Conservation (phyloP, 1,140 invertebrate genomes). For the Papilio polytes region DNA sequence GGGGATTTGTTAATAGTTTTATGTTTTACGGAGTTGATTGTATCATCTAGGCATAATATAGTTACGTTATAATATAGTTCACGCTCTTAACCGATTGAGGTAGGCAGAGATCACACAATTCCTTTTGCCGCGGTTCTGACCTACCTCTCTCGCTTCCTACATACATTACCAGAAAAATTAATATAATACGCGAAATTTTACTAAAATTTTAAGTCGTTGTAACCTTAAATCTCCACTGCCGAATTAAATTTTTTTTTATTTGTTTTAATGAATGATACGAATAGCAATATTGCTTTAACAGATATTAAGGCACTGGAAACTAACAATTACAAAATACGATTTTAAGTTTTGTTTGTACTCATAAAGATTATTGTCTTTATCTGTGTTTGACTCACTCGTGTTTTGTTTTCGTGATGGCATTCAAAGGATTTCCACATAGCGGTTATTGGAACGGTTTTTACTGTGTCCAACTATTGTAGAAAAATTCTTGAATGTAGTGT, state of each 20-base stretch:
- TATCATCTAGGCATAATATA: no score
- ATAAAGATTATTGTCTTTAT: neutral
- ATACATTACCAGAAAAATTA: no score
- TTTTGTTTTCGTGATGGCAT: constrained; percentile 1
- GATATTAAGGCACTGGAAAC: neutral
- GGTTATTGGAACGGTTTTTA: constrained; percentile 3
- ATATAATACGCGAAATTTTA: neutral
- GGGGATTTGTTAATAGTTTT: constrained; percentile 1
- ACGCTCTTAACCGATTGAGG: no score
- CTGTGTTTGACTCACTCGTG: neutral
- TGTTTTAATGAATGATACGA: neutral
- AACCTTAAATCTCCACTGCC: no score
- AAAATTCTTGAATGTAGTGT: neutral
- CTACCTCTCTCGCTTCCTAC: no score
- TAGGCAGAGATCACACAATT: no score
- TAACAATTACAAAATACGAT: neutral
- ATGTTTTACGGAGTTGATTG: neutral
- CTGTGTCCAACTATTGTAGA: neutral
- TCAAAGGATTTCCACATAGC: neutral
- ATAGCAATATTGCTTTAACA: neutral
- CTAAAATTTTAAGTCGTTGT: no score
- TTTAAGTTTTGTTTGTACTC: neutral
- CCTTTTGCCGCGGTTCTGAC: no score
- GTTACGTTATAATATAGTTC: no score
- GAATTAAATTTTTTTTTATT: no score